Evolutionary conservation across 2,888 invertebrate genomes (phyloP).

Genomic region (Pristionchus fissidentatus): DNA sequence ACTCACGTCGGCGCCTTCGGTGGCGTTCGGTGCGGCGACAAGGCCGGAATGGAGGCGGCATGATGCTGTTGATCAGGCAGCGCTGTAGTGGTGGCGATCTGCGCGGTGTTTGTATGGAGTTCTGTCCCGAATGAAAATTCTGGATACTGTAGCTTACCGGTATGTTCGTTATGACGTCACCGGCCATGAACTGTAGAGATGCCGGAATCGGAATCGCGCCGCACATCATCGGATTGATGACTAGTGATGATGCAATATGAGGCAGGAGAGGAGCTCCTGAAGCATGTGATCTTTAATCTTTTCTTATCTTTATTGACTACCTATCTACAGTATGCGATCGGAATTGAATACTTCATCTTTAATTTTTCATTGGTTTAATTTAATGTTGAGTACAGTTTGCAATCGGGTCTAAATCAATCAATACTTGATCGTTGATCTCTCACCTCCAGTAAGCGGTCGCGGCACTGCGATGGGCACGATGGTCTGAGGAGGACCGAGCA

Average conservation of each 20-base stretch:
- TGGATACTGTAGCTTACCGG: constrained; percentile 12
- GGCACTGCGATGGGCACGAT: constrained; percentile 46
- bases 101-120: neutral
- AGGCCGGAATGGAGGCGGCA: neutral
- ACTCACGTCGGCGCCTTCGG: no score
- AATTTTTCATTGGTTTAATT: no score
- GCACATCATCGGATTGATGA: constrained; percentile 32
- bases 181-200: neutral
- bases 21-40: neutral
- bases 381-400: no score
- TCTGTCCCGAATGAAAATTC: no score
- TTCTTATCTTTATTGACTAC: neutral
- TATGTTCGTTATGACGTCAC: constrained; percentile 13
- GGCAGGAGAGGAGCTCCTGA: neutral
- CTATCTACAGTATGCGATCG: no score
- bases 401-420: no score
- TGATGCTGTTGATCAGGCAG: neutral
- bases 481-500: constrained; percentile 48
- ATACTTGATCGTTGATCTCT: neutral
- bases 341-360: no score
- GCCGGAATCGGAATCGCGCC: constrained; percentile 29
- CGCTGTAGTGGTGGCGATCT: neutral
- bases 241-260: neutral
- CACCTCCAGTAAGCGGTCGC: neutral
- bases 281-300: neutral